phyloP scores from a whole-genome alignment of 2,888 invertebrate species.

The Hermodice carunculata region DNA sequence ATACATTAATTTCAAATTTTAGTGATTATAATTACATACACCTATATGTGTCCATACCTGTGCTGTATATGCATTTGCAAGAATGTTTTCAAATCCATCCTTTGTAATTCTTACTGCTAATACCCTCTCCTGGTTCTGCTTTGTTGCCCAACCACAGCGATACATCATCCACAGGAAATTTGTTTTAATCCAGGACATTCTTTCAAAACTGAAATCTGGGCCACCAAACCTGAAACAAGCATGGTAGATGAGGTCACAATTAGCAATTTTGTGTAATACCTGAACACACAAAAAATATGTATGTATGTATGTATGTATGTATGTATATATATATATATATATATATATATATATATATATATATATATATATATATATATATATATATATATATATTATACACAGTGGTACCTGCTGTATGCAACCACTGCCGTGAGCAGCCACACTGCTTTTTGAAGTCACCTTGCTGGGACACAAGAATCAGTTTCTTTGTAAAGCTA shows the following conservation, averaged over 20 bases:
- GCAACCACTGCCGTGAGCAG: too few species aligned
- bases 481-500: too few species aligned
- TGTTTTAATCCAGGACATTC: constrained; percentile 66
- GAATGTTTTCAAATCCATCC: constrained; percentile 53
- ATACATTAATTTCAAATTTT: too few species aligned
- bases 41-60: constrained; percentile 36
- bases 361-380: too few species aligned
- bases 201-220: constrained; percentile 45
- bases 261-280: background rate
- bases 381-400: too few species aligned
- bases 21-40: too few species aligned
- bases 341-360: too few species aligned
- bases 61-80: constrained; percentile 49
- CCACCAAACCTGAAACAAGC: constrained; percentile 53
- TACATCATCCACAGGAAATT: constrained; percentile 68
- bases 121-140: constrained; percentile 53
- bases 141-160: constrained; percentile 62
- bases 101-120: constrained; percentile 53
- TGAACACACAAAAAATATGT: background rate
- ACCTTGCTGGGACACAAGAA: too few species aligned
- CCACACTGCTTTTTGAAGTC: too few species aligned
- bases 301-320: too few species aligned
- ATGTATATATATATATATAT: background rate
- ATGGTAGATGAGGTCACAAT: background rate
- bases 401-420: too few species aligned